These are phyloP conservation scores for Melanargia galathea DNA, from an alignment of 2,888 invertebrate species.

Conservation along the genomic window DNA sequence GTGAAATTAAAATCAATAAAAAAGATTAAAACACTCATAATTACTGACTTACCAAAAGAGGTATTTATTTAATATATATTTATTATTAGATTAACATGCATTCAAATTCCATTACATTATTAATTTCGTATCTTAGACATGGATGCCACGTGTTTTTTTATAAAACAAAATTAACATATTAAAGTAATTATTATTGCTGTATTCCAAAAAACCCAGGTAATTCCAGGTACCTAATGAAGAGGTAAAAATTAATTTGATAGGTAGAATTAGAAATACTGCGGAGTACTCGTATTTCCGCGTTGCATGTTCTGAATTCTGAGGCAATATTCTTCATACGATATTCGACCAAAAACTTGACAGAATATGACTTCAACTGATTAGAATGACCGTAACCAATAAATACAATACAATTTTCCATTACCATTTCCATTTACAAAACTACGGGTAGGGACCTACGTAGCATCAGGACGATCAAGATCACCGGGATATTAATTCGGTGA, in stretches of 20 bases:
- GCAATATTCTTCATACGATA: neutral
- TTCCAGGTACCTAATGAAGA: no score
- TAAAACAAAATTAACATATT: conserved; percentile 16
- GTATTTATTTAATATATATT: conserved; percentile 68
- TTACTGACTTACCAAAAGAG: conserved; percentile 79
- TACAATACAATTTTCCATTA: neutral
- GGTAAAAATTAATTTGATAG: no score
- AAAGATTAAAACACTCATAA: conserved; percentile 46
- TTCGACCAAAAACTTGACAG: no score
- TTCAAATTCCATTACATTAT: conserved; percentile 80
- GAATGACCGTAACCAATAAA: neutral
- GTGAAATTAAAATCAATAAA: neutral
- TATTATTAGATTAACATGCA: conserved; percentile 80
- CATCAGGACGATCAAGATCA: neutral
- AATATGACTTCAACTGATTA: neutral
- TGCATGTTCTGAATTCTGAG: no score
- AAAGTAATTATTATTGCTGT: neutral
- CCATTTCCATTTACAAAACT: neutral
- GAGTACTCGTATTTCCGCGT: no score
- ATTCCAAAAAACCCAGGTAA: neutral
- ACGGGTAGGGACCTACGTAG: no score
- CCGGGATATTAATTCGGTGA: neutral
- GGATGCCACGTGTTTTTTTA: conserved; percentile 53
- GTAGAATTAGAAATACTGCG: no score
- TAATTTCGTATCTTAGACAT: conserved; percentile 65